A percentile compares a stretch with the other conserved stretches of the same genome.
Conservation (phyloP, 2,888 invertebrate genomes). For the Anagyrus pseudococci region DNA sequence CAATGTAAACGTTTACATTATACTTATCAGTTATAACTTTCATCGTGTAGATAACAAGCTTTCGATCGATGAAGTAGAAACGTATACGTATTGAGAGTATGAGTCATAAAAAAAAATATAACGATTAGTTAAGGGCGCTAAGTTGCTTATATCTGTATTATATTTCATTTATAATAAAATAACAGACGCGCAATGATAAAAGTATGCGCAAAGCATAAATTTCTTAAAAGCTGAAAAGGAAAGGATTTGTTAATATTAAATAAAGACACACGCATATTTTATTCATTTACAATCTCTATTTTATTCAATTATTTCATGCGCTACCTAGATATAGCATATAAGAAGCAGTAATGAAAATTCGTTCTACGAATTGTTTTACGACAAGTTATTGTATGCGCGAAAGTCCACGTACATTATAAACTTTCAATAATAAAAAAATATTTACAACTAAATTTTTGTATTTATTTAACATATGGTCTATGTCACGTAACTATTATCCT, state of each 20-base stretch:
- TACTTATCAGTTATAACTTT: too few species aligned
- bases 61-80: too few species aligned
- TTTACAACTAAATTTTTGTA: constrained; percentile 51
- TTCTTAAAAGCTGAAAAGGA: not conserved
- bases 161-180: not conserved
- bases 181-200: too few species aligned
- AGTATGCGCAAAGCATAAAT: not conserved
- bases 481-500: constrained; percentile 44
- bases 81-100: too few species aligned
- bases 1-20: too few species aligned
- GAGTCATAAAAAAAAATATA: too few species aligned
- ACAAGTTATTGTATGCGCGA: constrained; percentile 48
- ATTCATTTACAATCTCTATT: constrained; percentile 55
- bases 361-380: constrained; percentile 55
- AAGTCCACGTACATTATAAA: constrained; percentile 47
- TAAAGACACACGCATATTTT: constrained; percentile 38
- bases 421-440: constrained; percentile 58
- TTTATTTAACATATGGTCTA: constrained; percentile 36
- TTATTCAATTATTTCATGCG: constrained; percentile 49
- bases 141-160: too few species aligned
- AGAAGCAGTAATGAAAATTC: constrained; percentile 58
- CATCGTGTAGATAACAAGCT: too few species aligned
- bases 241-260: too few species aligned
- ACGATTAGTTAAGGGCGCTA: too few species aligned
- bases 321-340: constrained; percentile 55